Evolutionary conservation across 2,797 vertebrate genomes (phyloP).

Genomic region (Artibeus jamaicensis): DNA sequence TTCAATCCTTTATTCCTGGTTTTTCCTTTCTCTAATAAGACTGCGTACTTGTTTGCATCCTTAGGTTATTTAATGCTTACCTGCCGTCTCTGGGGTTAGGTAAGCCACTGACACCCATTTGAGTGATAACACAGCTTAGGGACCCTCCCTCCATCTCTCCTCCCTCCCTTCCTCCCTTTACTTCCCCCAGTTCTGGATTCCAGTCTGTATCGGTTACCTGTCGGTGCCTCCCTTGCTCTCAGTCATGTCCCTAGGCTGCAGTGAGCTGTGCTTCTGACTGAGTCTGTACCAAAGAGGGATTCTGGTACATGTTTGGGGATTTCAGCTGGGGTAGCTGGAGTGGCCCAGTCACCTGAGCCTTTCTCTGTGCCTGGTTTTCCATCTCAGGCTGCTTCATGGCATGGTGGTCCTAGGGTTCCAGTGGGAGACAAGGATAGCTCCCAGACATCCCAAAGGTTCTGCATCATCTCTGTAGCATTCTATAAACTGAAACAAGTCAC

Average conservation of each 20-base stretch:
- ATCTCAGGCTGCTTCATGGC: not conserved
- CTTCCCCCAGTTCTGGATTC: not conserved
- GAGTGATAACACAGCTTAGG: not conserved
- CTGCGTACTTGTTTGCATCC: rapidly evolving
- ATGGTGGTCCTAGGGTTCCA: not conserved
- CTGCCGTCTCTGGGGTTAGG: not conserved
- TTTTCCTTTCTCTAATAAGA: not conserved
- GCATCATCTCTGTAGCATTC: not conserved
- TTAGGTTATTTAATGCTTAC: not conserved
- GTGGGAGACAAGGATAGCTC: not conserved
- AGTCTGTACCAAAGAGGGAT: not conserved
- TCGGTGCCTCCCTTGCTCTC: not conserved
- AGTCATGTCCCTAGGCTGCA: not conserved
- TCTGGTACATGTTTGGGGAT: not conserved
- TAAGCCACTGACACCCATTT: not conserved
- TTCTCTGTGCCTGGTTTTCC: not conserved
- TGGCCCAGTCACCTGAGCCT: not conserved
- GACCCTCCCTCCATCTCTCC: not conserved
- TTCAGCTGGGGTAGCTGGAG: not conserved
- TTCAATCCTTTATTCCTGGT: not conserved
- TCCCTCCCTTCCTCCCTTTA: not conserved
- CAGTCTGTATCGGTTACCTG: not conserved
- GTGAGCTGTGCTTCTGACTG: not conserved
- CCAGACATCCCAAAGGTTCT: not conserved
- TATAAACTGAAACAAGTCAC: not conserved